phyloP scores from a whole-genome alignment of 1,140 invertebrate species.

The Hylyphantes graminicola region DNA sequence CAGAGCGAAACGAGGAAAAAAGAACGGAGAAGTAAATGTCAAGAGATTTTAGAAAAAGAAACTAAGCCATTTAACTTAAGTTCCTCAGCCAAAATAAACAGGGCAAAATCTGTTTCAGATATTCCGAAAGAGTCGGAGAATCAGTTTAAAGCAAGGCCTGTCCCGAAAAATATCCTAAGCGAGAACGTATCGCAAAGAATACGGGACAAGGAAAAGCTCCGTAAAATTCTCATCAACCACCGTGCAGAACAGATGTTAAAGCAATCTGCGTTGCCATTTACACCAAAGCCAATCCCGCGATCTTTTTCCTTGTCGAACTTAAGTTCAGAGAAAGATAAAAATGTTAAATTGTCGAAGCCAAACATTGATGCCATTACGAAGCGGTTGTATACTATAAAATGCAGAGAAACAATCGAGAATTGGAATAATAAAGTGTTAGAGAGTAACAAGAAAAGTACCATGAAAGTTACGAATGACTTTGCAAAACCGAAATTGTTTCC shows the following conservation, averaged over 20 bases:
- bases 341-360: constrained; percentile 3
- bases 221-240: constrained; percentile 31
- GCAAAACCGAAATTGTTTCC: not conserved
- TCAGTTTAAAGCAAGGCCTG: constrained; percentile 49
- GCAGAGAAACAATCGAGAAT: constrained; percentile 27
- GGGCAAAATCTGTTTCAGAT: constrained; percentile 5
- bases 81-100: not conserved
- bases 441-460: not conserved
- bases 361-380: constrained; percentile 30
- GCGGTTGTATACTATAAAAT: constrained; percentile 34
- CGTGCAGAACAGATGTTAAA: constrained; percentile 43
- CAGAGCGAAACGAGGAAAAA: constrained; percentile 20
- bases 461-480: not conserved
- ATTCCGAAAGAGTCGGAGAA: not conserved
- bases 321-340: not conserved
- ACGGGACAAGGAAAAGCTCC: constrained; percentile 39
- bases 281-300: constrained; percentile 2
- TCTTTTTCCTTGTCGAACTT: constrained; percentile 13
- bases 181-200: constrained; percentile 26
- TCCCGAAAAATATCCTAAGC: constrained; percentile 33
- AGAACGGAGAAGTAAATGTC: constrained; percentile 39
- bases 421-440: constrained; percentile 39
- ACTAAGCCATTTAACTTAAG: constrained; percentile 33
- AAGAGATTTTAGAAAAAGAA: not conserved
- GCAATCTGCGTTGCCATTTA: constrained; percentile 29